A percentile compares a stretch with the other conserved stretches of the same genome.
Evolutionary conservation across 1,140 invertebrate genomes (phyloP).

Genomic region (Anthonomus grandis): DNA sequence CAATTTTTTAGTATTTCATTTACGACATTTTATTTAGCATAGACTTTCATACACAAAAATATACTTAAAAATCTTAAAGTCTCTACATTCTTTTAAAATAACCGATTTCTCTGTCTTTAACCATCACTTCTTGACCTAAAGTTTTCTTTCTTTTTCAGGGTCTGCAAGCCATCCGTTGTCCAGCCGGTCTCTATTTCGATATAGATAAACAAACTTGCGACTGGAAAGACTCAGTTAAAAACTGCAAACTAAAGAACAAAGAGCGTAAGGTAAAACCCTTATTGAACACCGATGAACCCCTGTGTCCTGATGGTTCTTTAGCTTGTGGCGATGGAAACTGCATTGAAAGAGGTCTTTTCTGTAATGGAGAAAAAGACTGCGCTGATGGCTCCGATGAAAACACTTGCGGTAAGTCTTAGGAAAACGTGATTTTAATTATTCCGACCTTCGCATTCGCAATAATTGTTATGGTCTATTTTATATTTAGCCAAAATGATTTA

Average conservation of each 20-base stretch:
- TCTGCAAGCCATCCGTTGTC: slow-evolving; percentile 88
- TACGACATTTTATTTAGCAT: too few relatives aligned
- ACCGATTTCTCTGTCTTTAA: too few relatives aligned
- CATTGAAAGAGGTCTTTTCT: slow-evolving; percentile 87
- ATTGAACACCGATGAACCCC: slow-evolving; percentile 85
- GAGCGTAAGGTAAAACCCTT: slow-evolving; percentile 86
- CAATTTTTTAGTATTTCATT: too few relatives aligned
- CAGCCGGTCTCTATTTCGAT: slow-evolving; percentile 89
- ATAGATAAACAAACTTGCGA: slow-evolving; percentile 95
- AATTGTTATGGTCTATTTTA: too few relatives aligned
- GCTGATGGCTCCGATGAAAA: slow-evolving; percentile 87
- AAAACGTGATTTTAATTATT: not conserved
- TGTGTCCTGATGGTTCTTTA: slow-evolving; percentile 81
- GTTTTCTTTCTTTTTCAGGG: slow-evolving; percentile 56
- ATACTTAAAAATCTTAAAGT: too few relatives aligned
- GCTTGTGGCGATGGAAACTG: slow-evolving; percentile 85
- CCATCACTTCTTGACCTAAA: too few relatives aligned
- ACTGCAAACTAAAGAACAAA: slow-evolving; percentile 89
- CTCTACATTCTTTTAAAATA: too few relatives aligned
- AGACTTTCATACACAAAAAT: too few relatives aligned
- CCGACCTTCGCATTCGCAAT: too few relatives aligned
- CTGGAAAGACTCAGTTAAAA: slow-evolving; percentile 91
- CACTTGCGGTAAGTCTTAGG: slow-evolving; percentile 74
- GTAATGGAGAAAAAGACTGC: slow-evolving; percentile 91
- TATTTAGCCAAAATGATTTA: too few relatives aligned